Percentiles rank a stretch among this genome's conserved stretches.
Conservation (phyloP, 1,140 invertebrate species). For the Caenorhabditis brenneri region DNA sequence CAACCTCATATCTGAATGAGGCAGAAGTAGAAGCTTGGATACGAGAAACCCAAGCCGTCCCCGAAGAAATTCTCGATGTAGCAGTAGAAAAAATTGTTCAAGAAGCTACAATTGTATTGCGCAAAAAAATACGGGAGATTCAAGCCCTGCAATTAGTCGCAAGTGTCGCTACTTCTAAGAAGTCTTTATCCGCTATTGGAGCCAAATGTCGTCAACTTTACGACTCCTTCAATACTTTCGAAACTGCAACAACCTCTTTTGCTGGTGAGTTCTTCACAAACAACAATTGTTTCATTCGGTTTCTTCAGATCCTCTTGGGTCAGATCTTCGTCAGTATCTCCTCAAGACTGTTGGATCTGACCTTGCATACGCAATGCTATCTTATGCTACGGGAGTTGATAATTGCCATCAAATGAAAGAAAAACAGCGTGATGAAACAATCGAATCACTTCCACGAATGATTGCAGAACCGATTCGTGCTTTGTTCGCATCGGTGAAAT, state of each 20-base stretch:
- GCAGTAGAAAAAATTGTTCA: conserved; percentile 34
- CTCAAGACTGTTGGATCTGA: conserved; percentile 40
- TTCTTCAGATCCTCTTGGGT: conserved; percentile 12
- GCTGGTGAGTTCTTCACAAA: background rate
- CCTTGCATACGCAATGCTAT: conserved; percentile 1
- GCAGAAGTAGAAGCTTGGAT: conserved; percentile 41
- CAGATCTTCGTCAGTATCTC: conserved; percentile 41
- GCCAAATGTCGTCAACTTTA: conserved; percentile 9
- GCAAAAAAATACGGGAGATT: conserved; percentile 1
- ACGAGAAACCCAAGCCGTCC: background rate
- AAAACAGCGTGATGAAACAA: conserved; percentile 48
- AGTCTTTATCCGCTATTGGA: background rate
- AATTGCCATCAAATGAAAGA: conserved; percentile 33
- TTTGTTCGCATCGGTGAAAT: conserved; percentile 9
- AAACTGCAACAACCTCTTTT: conserved; percentile 36
- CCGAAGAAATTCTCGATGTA: conserved; percentile 35
- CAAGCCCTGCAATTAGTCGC: background rate
- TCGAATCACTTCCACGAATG: background rate
- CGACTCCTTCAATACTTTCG: conserved; percentile 29
- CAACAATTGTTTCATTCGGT: background rate
- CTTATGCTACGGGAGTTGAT: conserved; percentile 6
- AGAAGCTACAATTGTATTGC: background rate
- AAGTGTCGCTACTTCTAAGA: background rate
- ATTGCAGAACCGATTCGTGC: conserved; percentile 10
- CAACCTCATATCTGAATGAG: background rate